These are phyloP conservation scores for Zaprionus obscuricornis DNA, from an alignment of 2,888 invertebrate genomes.

Conservation along the genomic window DNA sequence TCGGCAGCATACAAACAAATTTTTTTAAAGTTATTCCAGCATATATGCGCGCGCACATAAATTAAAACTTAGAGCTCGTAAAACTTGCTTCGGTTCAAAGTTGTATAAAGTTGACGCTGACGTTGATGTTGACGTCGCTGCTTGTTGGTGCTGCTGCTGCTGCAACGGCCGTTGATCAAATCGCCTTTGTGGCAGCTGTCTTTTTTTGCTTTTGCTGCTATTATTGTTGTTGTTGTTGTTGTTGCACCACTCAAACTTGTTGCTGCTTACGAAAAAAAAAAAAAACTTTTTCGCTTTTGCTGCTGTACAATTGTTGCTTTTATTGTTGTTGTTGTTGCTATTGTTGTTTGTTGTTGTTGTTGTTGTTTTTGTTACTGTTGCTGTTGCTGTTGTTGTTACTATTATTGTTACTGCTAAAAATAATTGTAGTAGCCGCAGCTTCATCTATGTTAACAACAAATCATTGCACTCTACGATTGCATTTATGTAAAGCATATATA, in stretches of 20 bases:
- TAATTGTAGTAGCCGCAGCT: constrained; percentile 50
- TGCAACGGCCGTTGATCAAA: constrained; percentile 45
- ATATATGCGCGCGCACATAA: constrained; percentile 46
- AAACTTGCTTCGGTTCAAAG: constrained; percentile 63
- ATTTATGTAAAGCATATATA: neutral
- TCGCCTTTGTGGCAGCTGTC: constrained; percentile 50
- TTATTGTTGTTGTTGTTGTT: constrained; percentile 50
- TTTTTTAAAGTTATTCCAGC: constrained; percentile 55
- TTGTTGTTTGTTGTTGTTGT: constrained; percentile 25
- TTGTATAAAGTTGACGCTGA: constrained; percentile 6
- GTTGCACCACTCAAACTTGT: constrained; percentile 75
- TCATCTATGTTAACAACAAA: constrained; percentile 32
- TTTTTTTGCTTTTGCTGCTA: constrained; percentile 24
- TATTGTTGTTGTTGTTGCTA: neutral
- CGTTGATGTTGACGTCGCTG: constrained; percentile 4
- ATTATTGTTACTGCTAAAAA: constrained; percentile 39
- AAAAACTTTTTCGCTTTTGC: constrained; percentile 46
- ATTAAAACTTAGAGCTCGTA: constrained; percentile 66
- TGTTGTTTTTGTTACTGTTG: constrained; percentile 8
- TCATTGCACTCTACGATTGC: constrained; percentile 56
- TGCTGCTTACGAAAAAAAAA: constrained; percentile 55
- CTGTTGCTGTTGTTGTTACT: constrained; percentile 29
- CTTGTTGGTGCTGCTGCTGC: constrained; percentile 13
- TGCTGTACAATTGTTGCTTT: neutral
- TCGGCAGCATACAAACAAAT: constrained; percentile 47